Conservation (phyloP, 2,888 invertebrate genomes). For the Scaptomyza parva region DNA sequence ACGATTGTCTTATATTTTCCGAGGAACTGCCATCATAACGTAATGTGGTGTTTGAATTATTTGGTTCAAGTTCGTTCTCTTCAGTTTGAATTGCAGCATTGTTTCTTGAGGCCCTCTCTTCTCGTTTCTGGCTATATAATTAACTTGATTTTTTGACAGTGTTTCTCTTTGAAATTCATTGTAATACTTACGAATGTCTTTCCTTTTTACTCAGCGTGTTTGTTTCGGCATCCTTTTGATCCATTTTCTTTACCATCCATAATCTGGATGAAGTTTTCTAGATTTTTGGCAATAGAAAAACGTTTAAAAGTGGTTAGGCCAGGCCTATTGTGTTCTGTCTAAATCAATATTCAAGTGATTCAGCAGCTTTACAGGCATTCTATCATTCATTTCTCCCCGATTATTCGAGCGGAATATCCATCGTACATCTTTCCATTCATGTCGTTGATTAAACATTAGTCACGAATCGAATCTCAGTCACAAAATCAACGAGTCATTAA, state of each 20-base stretch:
- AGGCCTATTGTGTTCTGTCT: constrained; percentile 37
- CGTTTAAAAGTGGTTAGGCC: not conserved
- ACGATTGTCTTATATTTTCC: not conserved
- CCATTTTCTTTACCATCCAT: constrained; percentile 12
- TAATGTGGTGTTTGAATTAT: not conserved
- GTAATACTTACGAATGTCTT: constrained; percentile 1
- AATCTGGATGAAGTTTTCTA: not conserved
- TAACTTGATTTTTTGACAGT: no score
- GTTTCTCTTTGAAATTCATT: not conserved
- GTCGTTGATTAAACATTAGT: constrained; percentile 35
- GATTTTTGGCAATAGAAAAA: constrained; percentile 4
- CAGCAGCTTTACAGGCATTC: no score
- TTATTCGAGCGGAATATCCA: not conserved
- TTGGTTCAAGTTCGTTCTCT: fast-evolving
- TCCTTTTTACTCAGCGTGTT: not conserved
- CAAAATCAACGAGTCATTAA: constrained; percentile 23
- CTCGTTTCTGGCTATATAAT: not conserved
- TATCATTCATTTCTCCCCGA: no score
- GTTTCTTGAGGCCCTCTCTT: not conserved
- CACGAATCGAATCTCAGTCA: not conserved
- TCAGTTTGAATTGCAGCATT: constrained; percentile 29
- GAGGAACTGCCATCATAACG: not conserved
- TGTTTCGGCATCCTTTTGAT: not conserved
- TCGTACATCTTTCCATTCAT: not conserved
- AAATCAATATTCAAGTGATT: constrained; percentile 33